Evolutionary conservation across 2,888 invertebrate species (phyloP).

Genomic region (Eilema griseolum): DNA sequence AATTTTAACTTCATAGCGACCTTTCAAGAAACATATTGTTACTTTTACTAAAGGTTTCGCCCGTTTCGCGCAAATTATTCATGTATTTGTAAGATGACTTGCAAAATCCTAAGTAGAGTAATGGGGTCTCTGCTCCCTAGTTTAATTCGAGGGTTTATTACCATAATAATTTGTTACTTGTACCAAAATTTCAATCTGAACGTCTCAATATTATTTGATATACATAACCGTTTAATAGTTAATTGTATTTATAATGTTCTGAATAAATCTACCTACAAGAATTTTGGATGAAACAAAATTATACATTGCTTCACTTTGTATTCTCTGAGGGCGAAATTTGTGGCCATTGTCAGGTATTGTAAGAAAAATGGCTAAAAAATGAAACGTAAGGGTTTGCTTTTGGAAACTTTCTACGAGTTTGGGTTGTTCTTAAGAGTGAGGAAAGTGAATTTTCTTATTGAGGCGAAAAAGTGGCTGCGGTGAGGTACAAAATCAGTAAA

Average conservation of each 20-base stretch:
- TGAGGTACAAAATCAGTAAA: constrained; percentile 18
- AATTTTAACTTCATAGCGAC: constrained; percentile 55
- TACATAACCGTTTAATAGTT: constrained; percentile 21
- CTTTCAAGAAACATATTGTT: constrained; percentile 21
- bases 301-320: constrained; percentile 16
- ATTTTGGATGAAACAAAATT: constrained; percentile 17
- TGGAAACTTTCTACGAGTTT: constrained; percentile 57
- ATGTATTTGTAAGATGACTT: constrained; percentile 6
- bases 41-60: constrained; percentile 17
- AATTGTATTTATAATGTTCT: constrained; percentile 6
- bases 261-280: constrained; percentile 10
- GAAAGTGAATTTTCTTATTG: constrained; percentile 56
- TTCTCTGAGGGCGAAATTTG: constrained; percentile 56
- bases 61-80: constrained; percentile 9
- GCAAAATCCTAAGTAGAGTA: constrained; percentile 6
- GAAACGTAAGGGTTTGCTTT: constrained; percentile 56
- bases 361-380: constrained; percentile 57
- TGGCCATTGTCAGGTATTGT: constrained; percentile 64
- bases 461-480: constrained; percentile 33
- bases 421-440: constrained; percentile 44
- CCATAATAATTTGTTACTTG: constrained; percentile 27
- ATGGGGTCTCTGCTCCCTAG: constrained; percentile 5
- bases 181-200: constrained; percentile 32
- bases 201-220: constrained; percentile 23
- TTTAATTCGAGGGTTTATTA: constrained; percentile 31